Base-by-base conservation (phyloP, 2,888 invertebrate species). In the Emmelina monodactyla region DNA sequence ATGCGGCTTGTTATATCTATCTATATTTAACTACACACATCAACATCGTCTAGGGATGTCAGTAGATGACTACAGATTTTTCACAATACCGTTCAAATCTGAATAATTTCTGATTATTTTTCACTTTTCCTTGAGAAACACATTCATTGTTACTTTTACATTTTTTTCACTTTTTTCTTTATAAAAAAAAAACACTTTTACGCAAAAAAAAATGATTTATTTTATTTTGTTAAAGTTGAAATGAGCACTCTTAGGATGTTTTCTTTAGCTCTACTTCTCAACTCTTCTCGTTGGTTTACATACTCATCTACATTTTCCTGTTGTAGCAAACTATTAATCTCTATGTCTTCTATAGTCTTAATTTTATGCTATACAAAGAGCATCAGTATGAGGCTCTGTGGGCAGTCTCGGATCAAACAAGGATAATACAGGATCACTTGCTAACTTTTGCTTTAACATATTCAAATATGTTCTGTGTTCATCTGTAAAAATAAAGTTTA, bases 301-400 rank as follows among this genome's bases (percentile, higher is more conserved):
- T n/a, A n/a, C n/a, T 5, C 19, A 28, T 37, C 7, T 6, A 37
- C 33, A 10, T 32, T 32, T 40, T 50, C 46, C 35, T 43, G 37
- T 33, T 47, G 38, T 12, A 47, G 37, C 5, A 50, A 10, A 16
- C 43, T 41, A 6, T 16, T 1, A 3, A 46, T 30, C 11, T 41
- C 41, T 6, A 19, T 19, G 32, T 46, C 44, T 6, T 47, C 33
- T 28, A 39, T 39, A 11, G 42, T 29, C 33, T 32, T 42, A 35
- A 49, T 47, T 16, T 43, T 43, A 25, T 25, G n/a, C 25, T n/a
- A n/a, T n/a, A 9, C 11, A n/a, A n/a, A 11, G 41, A 1, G 46
- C 51, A 33, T 49, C 50, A 2, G 46, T 48, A 14, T 46, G 46
- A 11, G 46, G 30, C 22, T 48, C 45, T 9, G 46, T 45, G 10